phyloP scores from a whole-genome alignment of 53 echinoderm and acorn worm species.

The Holothuria leucospilota region DNA sequence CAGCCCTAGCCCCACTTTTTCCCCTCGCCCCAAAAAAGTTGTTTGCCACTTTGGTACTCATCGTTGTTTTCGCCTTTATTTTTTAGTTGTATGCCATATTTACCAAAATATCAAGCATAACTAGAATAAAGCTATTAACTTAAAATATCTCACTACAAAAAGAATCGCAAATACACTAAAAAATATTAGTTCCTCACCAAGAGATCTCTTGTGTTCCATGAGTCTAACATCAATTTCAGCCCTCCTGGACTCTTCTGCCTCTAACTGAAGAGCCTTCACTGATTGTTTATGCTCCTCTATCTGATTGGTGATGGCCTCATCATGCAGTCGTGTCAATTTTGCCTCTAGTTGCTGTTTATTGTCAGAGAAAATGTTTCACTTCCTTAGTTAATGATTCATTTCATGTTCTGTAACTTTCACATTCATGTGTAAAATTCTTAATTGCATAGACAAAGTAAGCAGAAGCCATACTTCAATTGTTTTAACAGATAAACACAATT shows the following conservation, averaged over 20 bases:
- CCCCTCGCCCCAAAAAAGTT: no score
- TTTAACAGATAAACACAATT: no score
- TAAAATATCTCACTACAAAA: not conserved
- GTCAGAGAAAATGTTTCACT: not conserved
- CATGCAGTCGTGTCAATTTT: constrained; percentile 43
- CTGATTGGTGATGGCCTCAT: constrained; percentile 53
- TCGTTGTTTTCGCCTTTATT: no score
- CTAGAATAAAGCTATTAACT: no score
- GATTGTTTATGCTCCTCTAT: constrained; percentile 63
- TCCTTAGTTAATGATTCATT: constrained; percentile 2
- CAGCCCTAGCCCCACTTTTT: no score
- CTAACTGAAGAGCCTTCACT: constrained; percentile 53
- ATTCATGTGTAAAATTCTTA: not conserved
- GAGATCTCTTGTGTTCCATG: constrained; percentile 61
- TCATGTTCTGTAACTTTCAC: constrained; percentile 7
- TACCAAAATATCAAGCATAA: no score
- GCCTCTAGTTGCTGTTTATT: constrained; percentile 68
- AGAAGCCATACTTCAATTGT: no score
- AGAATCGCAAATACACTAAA: not conserved
- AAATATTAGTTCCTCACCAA: constrained; percentile 39
- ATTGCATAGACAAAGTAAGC: no score
- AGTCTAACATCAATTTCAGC: constrained; percentile 44
- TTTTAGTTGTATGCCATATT: no score
- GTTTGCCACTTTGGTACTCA: no score
- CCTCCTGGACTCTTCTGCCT: constrained; percentile 62